Evolutionary conservation across 2,888 invertebrate genomes (phyloP).

Genomic region (Dynastes grantii): DNA sequence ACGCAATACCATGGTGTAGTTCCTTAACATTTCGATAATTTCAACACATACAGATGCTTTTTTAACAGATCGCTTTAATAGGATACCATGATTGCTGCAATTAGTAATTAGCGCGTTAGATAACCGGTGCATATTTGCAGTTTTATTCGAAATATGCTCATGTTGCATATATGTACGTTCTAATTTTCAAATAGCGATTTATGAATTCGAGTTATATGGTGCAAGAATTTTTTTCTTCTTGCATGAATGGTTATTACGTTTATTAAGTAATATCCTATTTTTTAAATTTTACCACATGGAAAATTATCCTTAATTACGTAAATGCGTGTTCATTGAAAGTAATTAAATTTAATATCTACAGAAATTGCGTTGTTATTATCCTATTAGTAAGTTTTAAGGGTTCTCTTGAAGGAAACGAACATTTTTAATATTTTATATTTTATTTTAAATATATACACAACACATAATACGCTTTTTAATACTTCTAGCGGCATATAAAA

Average conservation of each 20-base stretch:
- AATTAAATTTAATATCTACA: too few relatives aligned
- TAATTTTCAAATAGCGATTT: constrained; percentile 9
- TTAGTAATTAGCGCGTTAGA: neutral
- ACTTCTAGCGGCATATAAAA: constrained; percentile 47
- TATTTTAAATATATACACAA: constrained; percentile 51
- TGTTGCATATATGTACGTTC: neutral
- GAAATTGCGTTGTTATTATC: too few relatives aligned
- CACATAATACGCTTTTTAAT: constrained; percentile 48
- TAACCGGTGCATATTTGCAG: neutral
- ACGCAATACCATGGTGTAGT: neutral
- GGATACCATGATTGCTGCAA: neutral
- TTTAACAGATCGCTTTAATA: neutral
- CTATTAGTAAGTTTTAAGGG: neutral
- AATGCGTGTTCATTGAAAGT: neutral
- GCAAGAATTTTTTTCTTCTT: neutral
- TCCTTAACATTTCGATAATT: constrained; percentile 1
- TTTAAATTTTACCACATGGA: neutral
- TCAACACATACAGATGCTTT: neutral
- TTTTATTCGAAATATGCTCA: constrained; percentile 5
- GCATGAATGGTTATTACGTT: neutral
- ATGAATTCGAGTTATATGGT: neutral
- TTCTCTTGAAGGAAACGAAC: neutral
- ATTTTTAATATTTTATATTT: constrained; percentile 27
- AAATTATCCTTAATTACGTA: neutral
- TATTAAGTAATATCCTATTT: constrained; percentile 1